Conservation (phyloP, 2,797 vertebrate genomes). For the Triplophysa bombifrons region DNA sequence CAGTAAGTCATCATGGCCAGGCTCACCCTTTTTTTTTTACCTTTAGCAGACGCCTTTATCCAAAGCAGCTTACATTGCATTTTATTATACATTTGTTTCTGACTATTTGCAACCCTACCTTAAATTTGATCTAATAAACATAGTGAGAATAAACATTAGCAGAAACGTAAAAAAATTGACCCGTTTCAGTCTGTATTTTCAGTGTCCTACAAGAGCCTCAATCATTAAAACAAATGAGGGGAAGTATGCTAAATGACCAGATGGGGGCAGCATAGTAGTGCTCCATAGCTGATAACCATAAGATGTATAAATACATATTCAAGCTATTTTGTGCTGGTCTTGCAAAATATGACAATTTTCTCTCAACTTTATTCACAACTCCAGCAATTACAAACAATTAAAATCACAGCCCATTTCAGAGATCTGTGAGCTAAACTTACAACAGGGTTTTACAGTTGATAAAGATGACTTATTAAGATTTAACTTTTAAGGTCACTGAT, state of each 20-base stretch:
- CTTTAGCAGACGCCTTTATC: too few species aligned
- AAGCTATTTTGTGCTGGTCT: neutral
- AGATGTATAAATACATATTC: neutral
- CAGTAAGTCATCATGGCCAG: neutral
- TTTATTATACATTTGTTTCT: too few species aligned
- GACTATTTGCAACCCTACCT: neutral
- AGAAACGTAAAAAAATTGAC: too few species aligned
- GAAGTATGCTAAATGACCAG: conserved; percentile 56
- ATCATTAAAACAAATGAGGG: conserved; percentile 3
- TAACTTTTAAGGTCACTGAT: neutral
- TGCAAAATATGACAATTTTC: neutral
- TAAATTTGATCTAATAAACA: neutral
- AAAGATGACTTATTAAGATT: neutral
- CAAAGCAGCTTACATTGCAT: too few species aligned
- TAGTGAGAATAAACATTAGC: too few species aligned
- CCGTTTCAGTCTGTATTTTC: neutral
- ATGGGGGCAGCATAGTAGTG: conserved; percentile 64
- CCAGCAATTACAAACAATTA: neutral
- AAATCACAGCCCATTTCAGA: neutral
- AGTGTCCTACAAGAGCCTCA: neutral
- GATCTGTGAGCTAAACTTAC: neutral
- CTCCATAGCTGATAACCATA: neutral
- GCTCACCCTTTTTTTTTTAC: too few species aligned
- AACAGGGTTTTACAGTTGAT: neutral
- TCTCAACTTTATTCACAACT: neutral